Percentiles rank a stretch among this genome's conserved stretches.
Conservation (phyloP, 1,140 invertebrate species). For the Riptortus pedestris region DNA sequence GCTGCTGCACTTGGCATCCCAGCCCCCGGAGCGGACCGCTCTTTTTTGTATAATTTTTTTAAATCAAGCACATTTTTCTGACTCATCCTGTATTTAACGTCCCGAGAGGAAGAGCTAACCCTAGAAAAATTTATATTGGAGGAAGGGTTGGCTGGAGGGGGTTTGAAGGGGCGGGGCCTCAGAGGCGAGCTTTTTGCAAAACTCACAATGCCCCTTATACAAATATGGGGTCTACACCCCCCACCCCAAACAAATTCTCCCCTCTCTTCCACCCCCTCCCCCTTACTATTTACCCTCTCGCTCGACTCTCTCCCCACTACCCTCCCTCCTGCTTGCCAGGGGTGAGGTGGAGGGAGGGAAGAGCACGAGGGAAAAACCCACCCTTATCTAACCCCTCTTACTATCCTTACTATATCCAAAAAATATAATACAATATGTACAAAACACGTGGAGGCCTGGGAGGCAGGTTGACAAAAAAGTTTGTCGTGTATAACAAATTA, state of each 20-base stretch:
- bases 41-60: constrained; percentile 7
- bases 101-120: constrained; percentile 9
- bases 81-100: constrained; percentile 18
- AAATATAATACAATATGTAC: constrained; percentile 8
- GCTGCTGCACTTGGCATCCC: not conserved
- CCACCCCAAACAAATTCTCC: constrained; percentile 12
- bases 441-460: constrained; percentile 2
- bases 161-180: not conserved
- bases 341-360: not conserved
- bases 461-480: constrained; percentile 1
- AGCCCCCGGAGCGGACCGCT: not conserved
- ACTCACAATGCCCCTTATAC: constrained; percentile 18
- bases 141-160: constrained; percentile 1
- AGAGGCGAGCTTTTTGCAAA: constrained; percentile 12
- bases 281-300: not conserved
- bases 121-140: constrained; percentile 18
- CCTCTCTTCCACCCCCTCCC: not conserved
- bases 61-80: constrained; percentile 16
- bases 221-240: constrained; percentile 12
- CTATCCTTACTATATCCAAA: constrained; percentile 15
- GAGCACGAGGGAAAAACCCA: not conserved
- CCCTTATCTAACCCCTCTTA: constrained; percentile 9
- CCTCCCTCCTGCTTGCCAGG: not conserved
- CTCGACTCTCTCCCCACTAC: not conserved
- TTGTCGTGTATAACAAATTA: not conserved